Conservation (phyloP, 2,113 vertebrate genomes). For the Thunnus thynnus region DNA sequence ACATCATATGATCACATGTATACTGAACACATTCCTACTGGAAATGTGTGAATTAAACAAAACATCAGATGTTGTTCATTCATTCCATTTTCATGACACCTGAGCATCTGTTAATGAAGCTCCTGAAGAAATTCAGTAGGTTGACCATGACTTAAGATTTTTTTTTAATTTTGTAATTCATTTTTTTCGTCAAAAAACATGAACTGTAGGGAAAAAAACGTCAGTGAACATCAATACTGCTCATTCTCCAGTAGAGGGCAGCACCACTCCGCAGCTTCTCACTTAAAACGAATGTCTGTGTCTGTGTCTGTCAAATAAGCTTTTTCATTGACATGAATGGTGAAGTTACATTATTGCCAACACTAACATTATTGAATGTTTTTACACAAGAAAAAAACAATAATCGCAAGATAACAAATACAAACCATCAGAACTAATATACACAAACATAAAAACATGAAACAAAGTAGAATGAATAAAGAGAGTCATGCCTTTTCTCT, state of each 20-base stretch:
- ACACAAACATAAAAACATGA: too few species aligned
- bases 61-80: neutral
- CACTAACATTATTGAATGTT: neutral
- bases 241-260: slow-evolving; percentile 58
- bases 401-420: neutral
- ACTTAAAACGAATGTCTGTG: too few species aligned
- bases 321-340: too few species aligned
- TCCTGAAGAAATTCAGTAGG: neutral
- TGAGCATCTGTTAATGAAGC: neutral
- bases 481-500: too few species aligned
- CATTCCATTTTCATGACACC: neutral
- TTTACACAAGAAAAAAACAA: neutral
- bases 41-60: neutral
- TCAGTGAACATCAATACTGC: neutral
- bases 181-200: too few species aligned
- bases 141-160: too few species aligned
- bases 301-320: neutral
- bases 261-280: slow-evolving; percentile 53
- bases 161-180: neutral
- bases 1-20: neutral
- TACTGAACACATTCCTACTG: neutral
- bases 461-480: too few species aligned
- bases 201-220: neutral
- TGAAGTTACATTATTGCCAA: neutral
- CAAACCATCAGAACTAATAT: neutral